phyloP scores from a whole-genome alignment of 2,888 invertebrate species.

The Psylliodes chrysocephalus region DNA sequence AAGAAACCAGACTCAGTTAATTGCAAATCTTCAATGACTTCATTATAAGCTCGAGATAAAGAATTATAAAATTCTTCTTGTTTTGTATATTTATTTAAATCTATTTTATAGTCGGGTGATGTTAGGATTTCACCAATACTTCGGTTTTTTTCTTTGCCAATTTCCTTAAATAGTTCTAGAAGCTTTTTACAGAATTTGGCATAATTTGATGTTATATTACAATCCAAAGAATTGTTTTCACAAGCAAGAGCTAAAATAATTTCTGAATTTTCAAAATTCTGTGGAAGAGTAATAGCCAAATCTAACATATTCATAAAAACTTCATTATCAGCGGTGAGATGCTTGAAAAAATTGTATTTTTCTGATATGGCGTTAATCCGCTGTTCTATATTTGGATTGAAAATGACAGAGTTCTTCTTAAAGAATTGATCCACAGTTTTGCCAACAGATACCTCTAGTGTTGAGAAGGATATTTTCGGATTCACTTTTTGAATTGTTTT shows the following conservation, averaged over 20 bases:
- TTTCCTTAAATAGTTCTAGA: conserved; percentile 48
- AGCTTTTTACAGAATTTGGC: conserved; percentile 54
- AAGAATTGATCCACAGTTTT: conserved; percentile 71
- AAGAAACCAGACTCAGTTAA: conserved; percentile 57
- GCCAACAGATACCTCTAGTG: conserved; percentile 71
- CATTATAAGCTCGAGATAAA: conserved; percentile 65
- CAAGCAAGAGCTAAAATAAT: conserved; percentile 52
- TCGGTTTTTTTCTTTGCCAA: conserved; percentile 45
- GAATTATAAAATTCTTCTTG: conserved; percentile 55
- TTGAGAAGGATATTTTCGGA: conserved; percentile 58
- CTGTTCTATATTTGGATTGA: conserved; percentile 50
- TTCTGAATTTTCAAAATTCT: conserved; percentile 53
- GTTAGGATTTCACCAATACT: conserved; percentile 53
- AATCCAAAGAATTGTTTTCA: conserved; percentile 45
- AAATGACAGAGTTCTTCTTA: conserved; percentile 55
- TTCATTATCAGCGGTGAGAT: conserved; percentile 58
- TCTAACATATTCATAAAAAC: conserved; percentile 62
- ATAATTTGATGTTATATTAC: conserved; percentile 47
- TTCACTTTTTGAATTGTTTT: conserved; percentile 59
- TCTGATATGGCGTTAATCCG: conserved; percentile 41
- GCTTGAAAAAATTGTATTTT: conserved; percentile 49
- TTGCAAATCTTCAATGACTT: conserved; percentile 57
- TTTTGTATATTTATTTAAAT: conserved; percentile 47
- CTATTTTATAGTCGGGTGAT: conserved; percentile 50
- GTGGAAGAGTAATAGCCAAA: conserved; percentile 54